Evolutionary conservation across 2,113 vertebrate species (phyloP).

Genomic region (Ochotona curzoniae): DNA sequence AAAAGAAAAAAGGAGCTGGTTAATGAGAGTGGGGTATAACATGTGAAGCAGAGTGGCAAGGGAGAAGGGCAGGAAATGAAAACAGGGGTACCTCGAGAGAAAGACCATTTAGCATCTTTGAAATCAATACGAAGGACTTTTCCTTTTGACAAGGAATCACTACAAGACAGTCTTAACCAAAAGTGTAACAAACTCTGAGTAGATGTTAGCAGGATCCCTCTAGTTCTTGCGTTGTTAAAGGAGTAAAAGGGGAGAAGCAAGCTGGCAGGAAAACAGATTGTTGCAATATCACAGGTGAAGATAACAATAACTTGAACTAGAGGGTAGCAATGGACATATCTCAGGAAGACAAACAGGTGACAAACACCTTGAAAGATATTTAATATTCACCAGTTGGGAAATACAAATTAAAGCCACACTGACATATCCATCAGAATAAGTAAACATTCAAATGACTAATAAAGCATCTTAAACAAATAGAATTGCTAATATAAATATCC

Average conservation of each 20-base stretch:
- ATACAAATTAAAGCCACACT: not conserved
- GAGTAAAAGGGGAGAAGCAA: not conserved
- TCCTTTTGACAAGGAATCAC: not conserved
- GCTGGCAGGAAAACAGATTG: not conserved
- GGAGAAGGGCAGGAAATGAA: not conserved
- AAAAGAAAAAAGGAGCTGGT: not conserved
- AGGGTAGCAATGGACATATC: not conserved
- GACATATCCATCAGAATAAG: not conserved
- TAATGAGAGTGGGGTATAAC: not conserved
- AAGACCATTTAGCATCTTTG: too few relatives aligned
- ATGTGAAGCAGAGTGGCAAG: not conserved
- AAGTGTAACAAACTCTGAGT: not conserved
- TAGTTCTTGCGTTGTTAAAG: not conserved
- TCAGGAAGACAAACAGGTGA: not conserved
- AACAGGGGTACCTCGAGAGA: too few relatives aligned
- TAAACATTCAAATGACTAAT: conserved; percentile 1
- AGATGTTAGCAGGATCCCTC: not conserved
- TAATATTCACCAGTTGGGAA: not conserved
- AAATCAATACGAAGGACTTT: not conserved
- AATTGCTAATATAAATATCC: not conserved
- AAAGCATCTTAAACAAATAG: not conserved
- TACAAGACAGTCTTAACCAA: not conserved
- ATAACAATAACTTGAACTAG: not conserved
- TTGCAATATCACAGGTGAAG: not conserved
- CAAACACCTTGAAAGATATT: not conserved